Evolutionary conservation across 2,113 vertebrate genomes (phyloP).

Genomic region (Smithornis capensis): DNA sequence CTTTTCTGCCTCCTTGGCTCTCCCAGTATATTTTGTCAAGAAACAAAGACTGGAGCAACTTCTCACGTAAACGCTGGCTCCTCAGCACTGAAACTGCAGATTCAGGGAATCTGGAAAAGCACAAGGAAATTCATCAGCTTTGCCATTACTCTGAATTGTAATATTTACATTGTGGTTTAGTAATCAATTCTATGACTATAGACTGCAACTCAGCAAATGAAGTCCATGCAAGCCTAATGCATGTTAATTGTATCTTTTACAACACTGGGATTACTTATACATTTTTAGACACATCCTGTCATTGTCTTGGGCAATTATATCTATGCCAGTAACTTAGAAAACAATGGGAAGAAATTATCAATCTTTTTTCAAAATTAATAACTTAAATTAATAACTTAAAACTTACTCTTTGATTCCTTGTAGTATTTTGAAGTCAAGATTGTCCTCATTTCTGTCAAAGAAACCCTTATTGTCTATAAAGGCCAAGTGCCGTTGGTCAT

Average conservation of each 20-base stretch:
- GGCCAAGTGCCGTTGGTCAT: conserved; percentile 82
- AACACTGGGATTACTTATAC: neutral
- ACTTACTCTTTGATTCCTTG: conserved; percentile 95
- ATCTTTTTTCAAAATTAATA: neutral
- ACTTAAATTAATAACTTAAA: neutral
- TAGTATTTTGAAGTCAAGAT: conserved; percentile 91
- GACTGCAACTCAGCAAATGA: neutral
- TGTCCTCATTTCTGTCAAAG: conserved; percentile 94
- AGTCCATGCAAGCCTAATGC: neutral
- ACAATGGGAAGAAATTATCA: neutral
- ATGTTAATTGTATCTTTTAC: neutral
- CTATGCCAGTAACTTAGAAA: neutral
- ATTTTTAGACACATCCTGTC: neutral
- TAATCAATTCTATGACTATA: neutral
- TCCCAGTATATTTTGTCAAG: conserved; percentile 94
- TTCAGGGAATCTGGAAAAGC: conserved; percentile 85
- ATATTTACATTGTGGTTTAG: conserved; percentile 3
- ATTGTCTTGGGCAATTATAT: neutral
- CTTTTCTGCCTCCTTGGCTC: conserved; percentile 91
- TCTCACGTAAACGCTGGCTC: conserved; percentile 86
- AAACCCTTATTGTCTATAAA: conserved; percentile 90
- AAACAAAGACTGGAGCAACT: conserved; percentile 94
- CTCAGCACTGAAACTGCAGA: conserved; percentile 85
- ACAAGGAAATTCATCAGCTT: conserved; percentile 30
- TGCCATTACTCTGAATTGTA: neutral